Base-by-base conservation (phyloP, 2,888 invertebrate species). In the Operophtera brumata region DNA sequence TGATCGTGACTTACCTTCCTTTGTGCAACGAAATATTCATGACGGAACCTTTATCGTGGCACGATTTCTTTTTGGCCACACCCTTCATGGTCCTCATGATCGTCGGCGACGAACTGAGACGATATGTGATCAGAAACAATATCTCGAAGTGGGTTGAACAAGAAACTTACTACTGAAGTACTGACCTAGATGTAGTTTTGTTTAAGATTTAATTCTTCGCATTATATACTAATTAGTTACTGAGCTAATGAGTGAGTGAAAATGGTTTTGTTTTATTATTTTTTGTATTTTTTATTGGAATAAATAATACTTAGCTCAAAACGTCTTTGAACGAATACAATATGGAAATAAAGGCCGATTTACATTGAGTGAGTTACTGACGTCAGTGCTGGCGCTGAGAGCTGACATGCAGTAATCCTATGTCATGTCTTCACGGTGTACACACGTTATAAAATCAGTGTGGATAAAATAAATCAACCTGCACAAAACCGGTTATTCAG, bases 71-170 rank as follows among this genome's bases (percentile, higher is more conserved):
- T 62, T 92, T 94, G 6, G 93, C 94, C 0, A 49, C 94, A 10
- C 96, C 96, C 5, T 96, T 94, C 78, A 93, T 94, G 62, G 49
- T 95, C 28, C 81, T 94, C 8, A 96, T 96, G 83, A 92, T 96
- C 63, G 66, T 93, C 9, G 94, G 92, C 59, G 96, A 96, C 71
- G 96, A 96, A 80, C 55, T 92, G 7, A 91, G 96, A 59, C 93
- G 94, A 65, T 93, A 90, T 66, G 82, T 95, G 61, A 91, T 96
- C 34, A 91, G 96, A 59, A 91, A 91, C 59, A 91, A 92, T 70
- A 91, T 93, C 0, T 93, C 93, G 0, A 92, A 93, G 59, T 95
- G 94, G 93, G 85, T 95, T 25, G 94, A 95, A 73, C 75, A 87
- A 58, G 95, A 96, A 80, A 95, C 94, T 41, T 95, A 95, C 73